phyloP scores from a whole-genome alignment of 2,888 invertebrate genomes.

The Physocephala rufipes region DNA sequence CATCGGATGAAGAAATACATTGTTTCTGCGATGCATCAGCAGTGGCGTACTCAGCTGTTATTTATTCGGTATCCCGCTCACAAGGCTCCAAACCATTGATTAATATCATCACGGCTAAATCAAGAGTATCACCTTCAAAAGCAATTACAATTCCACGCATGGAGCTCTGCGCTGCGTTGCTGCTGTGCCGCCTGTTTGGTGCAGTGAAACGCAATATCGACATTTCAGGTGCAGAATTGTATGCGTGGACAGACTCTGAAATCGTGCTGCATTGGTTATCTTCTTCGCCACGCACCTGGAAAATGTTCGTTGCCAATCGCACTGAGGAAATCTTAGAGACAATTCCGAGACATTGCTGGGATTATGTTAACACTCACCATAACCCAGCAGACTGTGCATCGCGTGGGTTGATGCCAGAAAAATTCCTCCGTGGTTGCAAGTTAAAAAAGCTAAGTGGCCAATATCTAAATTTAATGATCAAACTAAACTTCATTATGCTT shows the following conservation, averaged over 20 bases:
- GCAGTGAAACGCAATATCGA: background rate
- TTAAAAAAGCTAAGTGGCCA: too few relatives aligned
- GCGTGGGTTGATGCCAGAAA: conserved; percentile 36
- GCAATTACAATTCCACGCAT: conserved; percentile 10
- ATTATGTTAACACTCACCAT: conserved; percentile 40
- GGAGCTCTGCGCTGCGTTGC: conserved; percentile 13
- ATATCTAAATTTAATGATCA: too few relatives aligned
- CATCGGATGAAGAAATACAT: background rate
- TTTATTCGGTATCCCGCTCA: conserved; percentile 16
- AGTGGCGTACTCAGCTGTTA: conserved; percentile 11
- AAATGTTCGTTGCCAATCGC: conserved; percentile 34
- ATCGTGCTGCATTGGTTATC: conserved; percentile 47
- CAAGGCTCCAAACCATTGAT: background rate
- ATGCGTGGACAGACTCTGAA: conserved; percentile 41
- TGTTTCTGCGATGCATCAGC: conserved; percentile 12
- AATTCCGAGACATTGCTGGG: conserved; percentile 36
- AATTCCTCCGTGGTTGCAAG: background rate
- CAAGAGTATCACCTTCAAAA: conserved; percentile 15
- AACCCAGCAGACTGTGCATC: conserved; percentile 49
- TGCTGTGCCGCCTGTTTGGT: background rate
- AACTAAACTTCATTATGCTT: too few relatives aligned
- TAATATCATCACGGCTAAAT: conserved; percentile 19
- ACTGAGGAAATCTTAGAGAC: conserved; percentile 40
- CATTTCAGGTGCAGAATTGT: conserved; percentile 19
- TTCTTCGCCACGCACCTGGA: conserved; percentile 44